Evolutionary conservation across 2,797 vertebrate genomes (phyloP).

Genomic region (Pantherophis alleghaniensis): DNA sequence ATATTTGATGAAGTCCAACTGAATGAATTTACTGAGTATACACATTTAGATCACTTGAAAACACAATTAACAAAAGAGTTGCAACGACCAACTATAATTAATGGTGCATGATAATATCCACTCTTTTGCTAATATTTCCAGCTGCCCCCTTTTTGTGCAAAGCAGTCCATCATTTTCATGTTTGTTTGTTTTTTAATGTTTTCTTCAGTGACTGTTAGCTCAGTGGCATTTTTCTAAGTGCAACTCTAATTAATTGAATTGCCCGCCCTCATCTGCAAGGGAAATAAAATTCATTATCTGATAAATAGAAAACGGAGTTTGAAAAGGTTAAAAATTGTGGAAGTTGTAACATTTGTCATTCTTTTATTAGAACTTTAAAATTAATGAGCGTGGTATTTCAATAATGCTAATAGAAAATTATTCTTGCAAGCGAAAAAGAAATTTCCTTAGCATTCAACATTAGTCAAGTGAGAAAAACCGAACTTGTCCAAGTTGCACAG

Average conservation of each 20-base stretch:
- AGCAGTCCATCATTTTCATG: not conserved
- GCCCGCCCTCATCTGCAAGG: not conserved
- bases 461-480: not conserved
- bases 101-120: constrained; percentile 4
- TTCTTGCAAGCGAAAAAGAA: not conserved
- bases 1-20: not conserved
- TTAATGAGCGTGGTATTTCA: constrained; percentile 6
- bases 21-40: not conserved
- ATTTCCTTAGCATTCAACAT: not conserved
- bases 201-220: not conserved
- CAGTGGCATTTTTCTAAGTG: not conserved
- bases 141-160: constrained; percentile 14
- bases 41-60: constrained; percentile 25
- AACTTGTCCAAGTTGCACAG: not conserved
- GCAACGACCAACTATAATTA: not conserved
- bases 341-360: not conserved
- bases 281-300: not conserved
- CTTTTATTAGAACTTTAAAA: constrained; percentile 2
- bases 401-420: constrained; percentile 1
- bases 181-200: not conserved
- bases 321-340: not conserved
- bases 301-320: not conserved
- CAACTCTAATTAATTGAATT: not conserved
- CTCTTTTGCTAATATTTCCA: constrained; percentile 31
- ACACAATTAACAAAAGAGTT: not conserved